phyloP scores from a whole-genome alignment of 1,140 invertebrate species.

The Cyrtorhinus lividipennis region DNA sequence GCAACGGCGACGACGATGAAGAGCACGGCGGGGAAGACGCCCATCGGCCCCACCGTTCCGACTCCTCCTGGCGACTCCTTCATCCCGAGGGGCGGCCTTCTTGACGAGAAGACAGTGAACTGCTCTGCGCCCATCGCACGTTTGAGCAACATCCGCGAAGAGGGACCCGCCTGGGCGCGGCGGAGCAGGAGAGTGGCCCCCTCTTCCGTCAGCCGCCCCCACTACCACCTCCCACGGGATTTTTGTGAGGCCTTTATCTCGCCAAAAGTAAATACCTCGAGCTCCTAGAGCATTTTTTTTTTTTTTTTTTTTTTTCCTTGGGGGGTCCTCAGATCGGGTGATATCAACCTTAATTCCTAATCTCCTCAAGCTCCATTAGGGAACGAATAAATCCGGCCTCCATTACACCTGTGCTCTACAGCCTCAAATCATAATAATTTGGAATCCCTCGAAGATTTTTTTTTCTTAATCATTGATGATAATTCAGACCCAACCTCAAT shows the following conservation, averaged over 20 bases:
- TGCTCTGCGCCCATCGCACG: neutral
- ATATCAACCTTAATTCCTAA: neutral
- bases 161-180: neutral
- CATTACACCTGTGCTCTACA: neutral
- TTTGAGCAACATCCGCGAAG: slow-evolving; percentile 6
- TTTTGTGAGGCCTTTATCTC: neutral
- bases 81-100: neutral
- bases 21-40: neutral
- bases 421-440: neutral
- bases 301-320: neutral
- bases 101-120: neutral
- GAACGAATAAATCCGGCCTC: neutral
- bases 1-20: neutral
- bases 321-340: neutral
- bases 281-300: too few relatives aligned
- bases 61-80: neutral
- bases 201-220: neutral
- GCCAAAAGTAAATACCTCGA: neutral
- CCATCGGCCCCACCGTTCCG: neutral
- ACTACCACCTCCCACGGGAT: neutral
- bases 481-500: too few relatives aligned
- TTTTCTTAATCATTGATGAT: too few relatives aligned
- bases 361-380: neutral
- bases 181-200: neutral
- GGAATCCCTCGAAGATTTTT: too few relatives aligned